Percentiles rank a stretch among this genome's conserved stretches.
These are phyloP conservation scores for Tympanoctomys barrerae DNA, from an alignment of 2,797 vertebrate species.

Conservation along the genomic window DNA sequence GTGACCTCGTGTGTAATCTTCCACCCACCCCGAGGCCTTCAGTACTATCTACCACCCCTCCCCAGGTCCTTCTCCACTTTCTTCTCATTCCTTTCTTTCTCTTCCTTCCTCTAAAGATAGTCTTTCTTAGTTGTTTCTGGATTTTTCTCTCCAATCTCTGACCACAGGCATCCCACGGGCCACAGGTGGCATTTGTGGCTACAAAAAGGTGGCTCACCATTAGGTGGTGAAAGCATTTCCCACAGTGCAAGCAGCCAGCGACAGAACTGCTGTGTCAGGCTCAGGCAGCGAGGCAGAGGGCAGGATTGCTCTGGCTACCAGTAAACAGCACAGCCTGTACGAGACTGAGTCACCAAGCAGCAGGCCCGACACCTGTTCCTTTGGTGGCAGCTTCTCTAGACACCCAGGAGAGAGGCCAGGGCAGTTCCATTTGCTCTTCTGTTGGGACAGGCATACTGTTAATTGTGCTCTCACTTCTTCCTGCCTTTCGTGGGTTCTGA, in stretches of 20 bases:
- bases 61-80: background rate
- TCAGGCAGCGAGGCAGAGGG: constrained; percentile 24
- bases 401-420: background rate
- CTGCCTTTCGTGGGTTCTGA: background rate
- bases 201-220: constrained; percentile 26
- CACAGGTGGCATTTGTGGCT: background rate
- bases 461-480: background rate
- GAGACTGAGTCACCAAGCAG: constrained; percentile 46
- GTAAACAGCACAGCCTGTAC: constrained; percentile 62
- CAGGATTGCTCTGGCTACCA: constrained; percentile 51
- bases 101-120: background rate
- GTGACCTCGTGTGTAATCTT: background rate
- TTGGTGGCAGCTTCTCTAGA: constrained; percentile 62
- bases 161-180: background rate
- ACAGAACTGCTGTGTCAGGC: constrained; percentile 58
- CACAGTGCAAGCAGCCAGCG: background rate
- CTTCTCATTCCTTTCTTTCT: background rate
- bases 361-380: constrained; percentile 68
- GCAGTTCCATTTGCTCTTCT: background rate
- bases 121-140: background rate
- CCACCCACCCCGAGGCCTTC: background rate
- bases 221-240: background rate
- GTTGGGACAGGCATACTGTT: background rate
- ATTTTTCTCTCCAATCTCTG: constrained; percentile 1
- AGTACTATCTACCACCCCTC: background rate